phyloP scores from a whole-genome alignment of 2,113 vertebrate genomes.

The Rhinolophus ferrumequinum region DNA sequence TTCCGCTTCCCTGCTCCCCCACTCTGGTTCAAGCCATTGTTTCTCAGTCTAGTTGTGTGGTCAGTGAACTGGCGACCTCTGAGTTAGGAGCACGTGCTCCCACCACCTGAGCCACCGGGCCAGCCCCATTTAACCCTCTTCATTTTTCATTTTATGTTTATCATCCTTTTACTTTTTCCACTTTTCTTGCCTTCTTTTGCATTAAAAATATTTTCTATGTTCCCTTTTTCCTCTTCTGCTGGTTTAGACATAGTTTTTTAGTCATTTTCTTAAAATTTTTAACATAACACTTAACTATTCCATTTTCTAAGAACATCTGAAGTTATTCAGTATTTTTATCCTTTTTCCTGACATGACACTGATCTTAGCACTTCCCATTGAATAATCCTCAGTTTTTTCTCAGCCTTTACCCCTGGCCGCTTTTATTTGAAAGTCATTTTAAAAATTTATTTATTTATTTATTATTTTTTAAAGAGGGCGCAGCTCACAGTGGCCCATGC shows the following conservation, averaged over 20 bases:
- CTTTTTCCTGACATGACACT: neutral
- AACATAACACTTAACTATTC: neutral
- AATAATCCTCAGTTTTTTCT: neutral
- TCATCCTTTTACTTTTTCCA: neutral
- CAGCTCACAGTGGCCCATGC: too few species aligned
- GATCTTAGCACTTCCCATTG: neutral
- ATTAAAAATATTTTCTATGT: neutral
- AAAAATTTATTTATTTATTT: too few species aligned
- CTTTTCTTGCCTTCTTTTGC: neutral
- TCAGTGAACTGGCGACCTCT: too few species aligned
- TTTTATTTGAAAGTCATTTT: too few species aligned
- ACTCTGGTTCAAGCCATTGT: too few species aligned
- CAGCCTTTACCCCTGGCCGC: too few species aligned
- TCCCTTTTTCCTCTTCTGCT: neutral
- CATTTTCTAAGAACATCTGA: constrained; percentile 5
- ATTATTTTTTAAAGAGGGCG: too few species aligned
- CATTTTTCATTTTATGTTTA: neutral
- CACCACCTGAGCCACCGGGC: too few species aligned
- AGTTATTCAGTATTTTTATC: neutral
- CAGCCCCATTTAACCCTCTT: neutral
- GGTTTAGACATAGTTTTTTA: neutral
- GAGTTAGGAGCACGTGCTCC: too few species aligned
- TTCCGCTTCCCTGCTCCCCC: too few species aligned
- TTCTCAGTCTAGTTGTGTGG: too few species aligned
- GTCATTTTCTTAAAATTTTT: neutral